Conservation (phyloP, 2,888 invertebrate species). For the Lithodes maja region DNA sequence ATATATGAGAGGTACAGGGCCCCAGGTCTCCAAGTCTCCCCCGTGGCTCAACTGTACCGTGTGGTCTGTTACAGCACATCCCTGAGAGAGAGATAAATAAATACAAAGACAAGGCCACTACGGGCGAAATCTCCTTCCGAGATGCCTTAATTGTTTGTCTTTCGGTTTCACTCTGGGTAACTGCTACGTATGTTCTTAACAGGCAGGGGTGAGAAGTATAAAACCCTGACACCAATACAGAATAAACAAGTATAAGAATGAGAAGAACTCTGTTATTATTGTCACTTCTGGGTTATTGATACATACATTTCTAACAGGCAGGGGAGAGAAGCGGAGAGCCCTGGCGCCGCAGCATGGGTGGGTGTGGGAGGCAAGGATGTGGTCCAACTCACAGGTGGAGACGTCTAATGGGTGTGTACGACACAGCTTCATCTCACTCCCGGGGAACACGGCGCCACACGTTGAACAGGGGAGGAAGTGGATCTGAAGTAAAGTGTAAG, state of each 20-base stretch:
- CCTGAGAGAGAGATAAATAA: constrained; percentile 31
- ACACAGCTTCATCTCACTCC: constrained; percentile 78
- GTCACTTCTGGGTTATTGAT: background rate
- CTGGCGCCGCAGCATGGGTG: constrained; percentile 93
- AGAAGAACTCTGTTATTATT: too few relatives aligned
- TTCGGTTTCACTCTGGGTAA: too few relatives aligned
- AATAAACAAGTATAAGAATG: too few relatives aligned
- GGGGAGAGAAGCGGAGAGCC: constrained; percentile 86
- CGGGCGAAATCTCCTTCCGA: too few relatives aligned
- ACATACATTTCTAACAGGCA: constrained; percentile 75
- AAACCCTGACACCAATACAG: too few relatives aligned
- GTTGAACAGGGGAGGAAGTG: constrained; percentile 89
- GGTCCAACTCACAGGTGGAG: constrained; percentile 78
- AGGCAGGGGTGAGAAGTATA: too few relatives aligned
- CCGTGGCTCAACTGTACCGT: constrained; percentile 64
- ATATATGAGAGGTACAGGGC: constrained; percentile 66
- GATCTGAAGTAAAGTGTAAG: constrained; percentile 77
- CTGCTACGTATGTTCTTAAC: too few relatives aligned
- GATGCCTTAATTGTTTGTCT: too few relatives aligned
- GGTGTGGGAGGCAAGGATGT: constrained; percentile 73
- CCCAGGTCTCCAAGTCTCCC: constrained; percentile 63
- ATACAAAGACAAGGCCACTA: background rate
- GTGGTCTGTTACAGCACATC: constrained; percentile 69
- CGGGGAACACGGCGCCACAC: constrained; percentile 79
- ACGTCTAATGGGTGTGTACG: constrained; percentile 86